Conservation (phyloP, 92 coral and sea anemone species). For the Diadumene lineata region DNA sequence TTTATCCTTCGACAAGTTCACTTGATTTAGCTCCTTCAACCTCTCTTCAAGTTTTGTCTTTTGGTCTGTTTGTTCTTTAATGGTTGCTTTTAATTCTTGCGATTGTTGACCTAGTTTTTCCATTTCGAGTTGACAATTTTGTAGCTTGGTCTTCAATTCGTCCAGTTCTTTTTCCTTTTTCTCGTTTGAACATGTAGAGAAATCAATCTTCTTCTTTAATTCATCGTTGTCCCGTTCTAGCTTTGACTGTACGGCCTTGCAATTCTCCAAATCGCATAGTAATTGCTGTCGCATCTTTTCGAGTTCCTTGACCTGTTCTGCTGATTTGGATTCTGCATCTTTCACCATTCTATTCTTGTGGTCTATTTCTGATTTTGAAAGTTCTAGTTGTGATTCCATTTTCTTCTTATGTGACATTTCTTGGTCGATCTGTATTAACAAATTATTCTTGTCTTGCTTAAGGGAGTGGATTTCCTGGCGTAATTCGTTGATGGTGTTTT, state of each 20-base stretch:
- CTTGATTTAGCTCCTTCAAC: constrained; percentile 41
- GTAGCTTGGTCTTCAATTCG: constrained; percentile 39
- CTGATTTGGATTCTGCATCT: constrained; percentile 39
- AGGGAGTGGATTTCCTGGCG: constrained; percentile 43
- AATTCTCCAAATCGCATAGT: constrained; percentile 58
- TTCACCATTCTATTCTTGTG: constrained; percentile 49
- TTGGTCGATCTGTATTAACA: constrained; percentile 55
- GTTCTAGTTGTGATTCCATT: constrained; percentile 45
- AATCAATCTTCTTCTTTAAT: constrained; percentile 37
- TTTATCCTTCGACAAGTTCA: constrained; percentile 30
- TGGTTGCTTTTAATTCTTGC: constrained; percentile 22
- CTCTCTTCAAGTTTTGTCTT: constrained; percentile 25
- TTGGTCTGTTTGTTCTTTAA: constrained; percentile 38
- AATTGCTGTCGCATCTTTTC: constrained; percentile 49
- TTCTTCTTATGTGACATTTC: constrained; percentile 47
- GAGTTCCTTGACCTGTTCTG: constrained; percentile 36
- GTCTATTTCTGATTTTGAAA: constrained; percentile 35
- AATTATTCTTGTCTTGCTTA: constrained; percentile 59
- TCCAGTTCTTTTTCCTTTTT: constrained; percentile 51
- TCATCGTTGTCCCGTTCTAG: constrained; percentile 45
- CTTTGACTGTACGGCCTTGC: constrained; percentile 34
- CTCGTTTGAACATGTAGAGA: constrained; percentile 11
- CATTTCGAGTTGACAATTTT: constrained; percentile 40
- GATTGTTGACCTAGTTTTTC: constrained; percentile 25
- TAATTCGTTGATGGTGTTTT: constrained; percentile 55